Evolutionary conservation across 2,888 invertebrate genomes (phyloP).

Genomic region (Allygus modestus): DNA sequence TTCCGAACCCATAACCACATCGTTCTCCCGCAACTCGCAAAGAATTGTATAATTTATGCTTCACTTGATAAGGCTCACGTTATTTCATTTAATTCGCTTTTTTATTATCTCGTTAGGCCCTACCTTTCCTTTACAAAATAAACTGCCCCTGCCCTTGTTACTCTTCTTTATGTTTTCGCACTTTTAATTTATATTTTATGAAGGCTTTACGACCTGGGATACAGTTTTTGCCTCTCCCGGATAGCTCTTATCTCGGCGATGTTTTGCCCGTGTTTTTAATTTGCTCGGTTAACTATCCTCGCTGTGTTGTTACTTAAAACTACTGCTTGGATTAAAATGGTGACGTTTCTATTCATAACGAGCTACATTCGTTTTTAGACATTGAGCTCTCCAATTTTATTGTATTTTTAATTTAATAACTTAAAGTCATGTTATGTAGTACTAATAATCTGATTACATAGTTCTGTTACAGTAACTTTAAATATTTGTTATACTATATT

Average conservation of each 20-base stretch:
- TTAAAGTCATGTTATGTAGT: no score
- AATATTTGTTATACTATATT: no score
- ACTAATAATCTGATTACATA: no score
- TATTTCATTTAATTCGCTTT: conserved; percentile 60
- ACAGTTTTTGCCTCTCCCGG: conserved; percentile 39
- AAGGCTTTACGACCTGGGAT: conserved; percentile 10
- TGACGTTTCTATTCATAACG: neutral
- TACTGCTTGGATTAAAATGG: neutral
- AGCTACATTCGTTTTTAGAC: no score
- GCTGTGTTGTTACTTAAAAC: neutral
- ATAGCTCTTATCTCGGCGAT: conserved; percentile 18
- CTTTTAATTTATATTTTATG: conserved; percentile 55
- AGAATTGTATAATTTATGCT: conserved; percentile 62
- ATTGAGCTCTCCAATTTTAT: no score
- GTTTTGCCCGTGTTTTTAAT: neutral
- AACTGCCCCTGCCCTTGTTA: conserved; percentile 49
- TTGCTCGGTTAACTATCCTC: neutral
- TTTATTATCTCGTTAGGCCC: conserved; percentile 48
- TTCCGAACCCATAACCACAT: conserved; percentile 63
- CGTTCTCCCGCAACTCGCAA: conserved; percentile 59
- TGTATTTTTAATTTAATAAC: no score
- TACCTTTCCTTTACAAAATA: conserved; percentile 40
- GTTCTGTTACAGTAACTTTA: no score
- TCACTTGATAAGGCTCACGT: conserved; percentile 59
- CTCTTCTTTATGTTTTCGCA: conserved; percentile 52